Conservation (phyloP, 2,888 invertebrate species). For the Patella depressa region DNA sequence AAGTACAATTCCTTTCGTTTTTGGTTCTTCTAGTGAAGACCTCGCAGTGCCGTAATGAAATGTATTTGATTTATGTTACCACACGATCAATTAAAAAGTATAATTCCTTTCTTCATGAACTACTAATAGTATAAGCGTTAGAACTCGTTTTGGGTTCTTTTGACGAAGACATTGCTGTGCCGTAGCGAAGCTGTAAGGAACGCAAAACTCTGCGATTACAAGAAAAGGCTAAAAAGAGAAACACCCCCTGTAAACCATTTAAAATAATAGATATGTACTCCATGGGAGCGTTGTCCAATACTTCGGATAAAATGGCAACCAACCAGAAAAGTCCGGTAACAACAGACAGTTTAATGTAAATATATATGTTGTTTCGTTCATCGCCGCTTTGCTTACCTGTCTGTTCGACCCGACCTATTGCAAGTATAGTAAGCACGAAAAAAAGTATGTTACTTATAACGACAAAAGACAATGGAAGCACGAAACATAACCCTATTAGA, state of each 20-base stretch:
- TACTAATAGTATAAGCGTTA: no score
- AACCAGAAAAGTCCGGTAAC: conserved; percentile 56
- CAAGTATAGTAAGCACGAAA: conserved; percentile 40
- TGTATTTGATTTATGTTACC: no score
- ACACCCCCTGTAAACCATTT: conserved; percentile 50
- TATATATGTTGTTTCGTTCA: conserved; percentile 39
- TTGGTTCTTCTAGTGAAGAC: no score
- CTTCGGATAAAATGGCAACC: conserved; percentile 46
- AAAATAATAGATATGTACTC: conserved; percentile 44
- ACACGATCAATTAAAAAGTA: no score
- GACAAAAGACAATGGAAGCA: conserved; percentile 40
- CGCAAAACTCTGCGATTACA: conserved; percentile 41
- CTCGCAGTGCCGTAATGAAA: no score
- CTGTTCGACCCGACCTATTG: conserved; percentile 29
- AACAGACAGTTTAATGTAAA: conserved; percentile 50
- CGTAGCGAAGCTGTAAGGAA: no score
- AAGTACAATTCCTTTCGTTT: no score
- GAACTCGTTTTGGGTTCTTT: no score
- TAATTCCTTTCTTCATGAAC: no score
- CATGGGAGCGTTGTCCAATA: conserved; percentile 41
- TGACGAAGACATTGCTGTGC: no score
- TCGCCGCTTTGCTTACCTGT: conserved; percentile 23
- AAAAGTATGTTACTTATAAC: conserved; percentile 43
- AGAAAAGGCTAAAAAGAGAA: conserved; percentile 48
- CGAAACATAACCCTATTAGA: conserved; percentile 37